Evolutionary conservation across 1,140 invertebrate species (phyloP), one percentile per base, ranked within the genome.

Genomic region (Platyscapa corneri): DNA sequence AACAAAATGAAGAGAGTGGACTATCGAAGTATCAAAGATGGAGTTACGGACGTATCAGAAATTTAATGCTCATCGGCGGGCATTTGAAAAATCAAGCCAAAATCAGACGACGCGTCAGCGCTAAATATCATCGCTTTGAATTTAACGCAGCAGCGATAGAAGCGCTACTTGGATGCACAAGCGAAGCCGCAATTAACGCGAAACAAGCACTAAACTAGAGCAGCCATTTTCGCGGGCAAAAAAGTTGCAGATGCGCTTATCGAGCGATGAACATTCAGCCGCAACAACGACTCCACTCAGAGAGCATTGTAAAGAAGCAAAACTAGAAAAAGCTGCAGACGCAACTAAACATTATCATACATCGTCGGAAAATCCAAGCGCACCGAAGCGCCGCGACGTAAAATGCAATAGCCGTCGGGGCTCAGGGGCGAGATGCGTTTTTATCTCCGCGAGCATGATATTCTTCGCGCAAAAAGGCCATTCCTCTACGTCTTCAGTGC

Each of bases 401-500:
- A 78, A 78, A 37, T 12, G 76, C 53, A 78, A 77, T 77, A 77
- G 75, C 49, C 16, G 46, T 0, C 39, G 67, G 67, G 67, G 32
- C 20, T n/a, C 30, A 10, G 64, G n/a, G 8, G 27, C 49, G 67
- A 74, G 70, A 18, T 76, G 75, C 46, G 46, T 53, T 76, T 76
- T 76, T 53, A 76, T 76, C 39, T 75, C 42, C 46, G 32, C 32
- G 23, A 23, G 37, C 10, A 30, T 27, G 16, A 64, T 60, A 60
- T 78, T 49, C n/a, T n/a, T 56, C 74, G 30, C 49, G 49, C 75
- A 53, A 77, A 64, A 79, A 60, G 56, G 12, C 53, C 34, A 79
- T 79, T 60, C 77, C 18, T 79, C 34, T 34, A 27, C 46, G 75
- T 77, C 30, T 56, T 7, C 37, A 10, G 34, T 8, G 76, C 32